These are phyloP conservation scores for Tragelaphus oryx DNA, from an alignment of 2,797 vertebrate genomes.

Conservation along the genomic window DNA sequence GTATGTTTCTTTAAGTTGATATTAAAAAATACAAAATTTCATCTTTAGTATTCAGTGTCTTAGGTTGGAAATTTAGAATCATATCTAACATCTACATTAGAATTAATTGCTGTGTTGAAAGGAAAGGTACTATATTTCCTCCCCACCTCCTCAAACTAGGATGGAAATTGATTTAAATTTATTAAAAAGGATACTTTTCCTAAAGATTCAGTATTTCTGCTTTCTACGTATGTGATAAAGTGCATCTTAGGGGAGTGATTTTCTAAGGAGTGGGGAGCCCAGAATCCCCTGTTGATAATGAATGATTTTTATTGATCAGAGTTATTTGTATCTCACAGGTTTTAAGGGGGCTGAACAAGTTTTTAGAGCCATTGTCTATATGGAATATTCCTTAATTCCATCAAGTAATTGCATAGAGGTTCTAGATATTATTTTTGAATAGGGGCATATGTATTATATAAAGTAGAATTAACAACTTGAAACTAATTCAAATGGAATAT, in stretches of 20 bases:
- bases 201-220: not conserved
- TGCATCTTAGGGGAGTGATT: not conserved
- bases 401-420: not conserved
- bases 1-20: not conserved
- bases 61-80: not conserved
- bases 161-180: conserved; percentile 32
- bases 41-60: not conserved
- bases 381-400: not conserved
- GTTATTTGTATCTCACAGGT: not conserved
- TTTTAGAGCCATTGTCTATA: not conserved
- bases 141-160: not conserved
- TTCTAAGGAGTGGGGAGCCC: not conserved
- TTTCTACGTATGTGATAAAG: not conserved
- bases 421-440: not conserved
- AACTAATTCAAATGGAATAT: not conserved
- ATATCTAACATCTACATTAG: not conserved
- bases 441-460: not conserved
- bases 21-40: not conserved
- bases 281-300: not conserved
- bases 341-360: not conserved
- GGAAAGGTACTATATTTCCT: not conserved
- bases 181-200: not conserved
- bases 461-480: not conserved
- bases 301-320: not conserved
- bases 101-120: not conserved